Percentiles rank a stretch among this genome's conserved stretches.
Evolutionary conservation across 2,797 vertebrate species (phyloP).

Genomic region (Triplophysa bombifrons): DNA sequence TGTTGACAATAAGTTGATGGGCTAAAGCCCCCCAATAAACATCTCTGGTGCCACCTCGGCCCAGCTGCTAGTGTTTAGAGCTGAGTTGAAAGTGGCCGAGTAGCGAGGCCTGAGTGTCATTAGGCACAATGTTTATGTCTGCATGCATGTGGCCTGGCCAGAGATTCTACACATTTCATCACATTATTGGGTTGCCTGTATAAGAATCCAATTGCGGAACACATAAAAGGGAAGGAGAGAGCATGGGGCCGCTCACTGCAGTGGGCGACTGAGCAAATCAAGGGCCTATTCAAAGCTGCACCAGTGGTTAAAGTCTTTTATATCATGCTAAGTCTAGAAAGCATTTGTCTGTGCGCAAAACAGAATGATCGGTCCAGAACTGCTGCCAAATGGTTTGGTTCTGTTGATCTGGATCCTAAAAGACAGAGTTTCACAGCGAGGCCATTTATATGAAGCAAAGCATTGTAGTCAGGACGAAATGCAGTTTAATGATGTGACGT

Average conservation of each 20-base stretch:
- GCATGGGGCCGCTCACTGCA: conserved; percentile 44
- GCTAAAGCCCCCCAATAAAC: conserved; percentile 80
- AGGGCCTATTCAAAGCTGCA: conserved; percentile 49
- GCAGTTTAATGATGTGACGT: background rate
- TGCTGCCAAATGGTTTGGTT: conserved; percentile 14
- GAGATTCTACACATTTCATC: conserved; percentile 69
- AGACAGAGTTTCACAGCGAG: conserved; percentile 11
- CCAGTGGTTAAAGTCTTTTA: conserved; percentile 48
- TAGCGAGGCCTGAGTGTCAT: conserved; percentile 74
- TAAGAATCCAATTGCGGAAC: conserved; percentile 62
- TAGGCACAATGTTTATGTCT: conserved; percentile 83
- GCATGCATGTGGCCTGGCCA: conserved; percentile 78
- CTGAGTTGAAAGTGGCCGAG: conserved; percentile 53
- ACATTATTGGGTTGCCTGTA: conserved; percentile 66
- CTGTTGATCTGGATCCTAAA: conserved; percentile 8
- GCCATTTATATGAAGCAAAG: conserved; percentile 4
- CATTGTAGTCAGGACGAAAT: background rate
- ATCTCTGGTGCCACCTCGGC: conserved; percentile 80
- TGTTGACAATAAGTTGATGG: conserved; percentile 82
- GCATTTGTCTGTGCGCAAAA: conserved; percentile 17
- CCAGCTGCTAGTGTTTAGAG: conserved; percentile 78
- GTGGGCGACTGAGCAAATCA: conserved; percentile 46
- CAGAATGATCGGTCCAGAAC: background rate
- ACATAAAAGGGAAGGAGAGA: conserved; percentile 58
- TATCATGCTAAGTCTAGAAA: conserved; percentile 37